Percentiles rank a stretch among this genome's conserved stretches.
These are phyloP conservation scores for Cydia fagiglandana DNA, from an alignment of 1,140 invertebrate species.

Conservation along the genomic window DNA sequence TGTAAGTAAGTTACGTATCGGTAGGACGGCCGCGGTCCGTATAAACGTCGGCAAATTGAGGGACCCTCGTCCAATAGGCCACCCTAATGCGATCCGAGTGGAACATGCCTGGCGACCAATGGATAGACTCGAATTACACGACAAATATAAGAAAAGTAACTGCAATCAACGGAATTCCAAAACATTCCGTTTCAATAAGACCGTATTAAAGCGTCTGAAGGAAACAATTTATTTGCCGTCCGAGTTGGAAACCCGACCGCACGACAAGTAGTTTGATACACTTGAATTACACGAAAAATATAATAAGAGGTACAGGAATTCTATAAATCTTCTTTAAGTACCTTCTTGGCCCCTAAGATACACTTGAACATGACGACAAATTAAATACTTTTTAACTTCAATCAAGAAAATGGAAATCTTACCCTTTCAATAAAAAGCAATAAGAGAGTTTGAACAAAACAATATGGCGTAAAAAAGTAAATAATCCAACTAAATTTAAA, in stretches of 20 bases:
- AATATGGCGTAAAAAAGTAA: conserved; percentile 11
- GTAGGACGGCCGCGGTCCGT: conserved; percentile 40
- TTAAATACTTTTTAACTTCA: not conserved
- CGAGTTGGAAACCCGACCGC: conserved; percentile 36
- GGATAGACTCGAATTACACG: conserved; percentile 26
- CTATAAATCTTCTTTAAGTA: no score
- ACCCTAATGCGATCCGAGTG: conserved; percentile 48
- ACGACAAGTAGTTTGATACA: not conserved
- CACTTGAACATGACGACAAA: not conserved
- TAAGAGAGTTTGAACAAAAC: not conserved
- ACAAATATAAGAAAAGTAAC: not conserved
- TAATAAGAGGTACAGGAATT: not conserved
- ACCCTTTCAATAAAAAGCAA: not conserved
- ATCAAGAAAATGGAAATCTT: not conserved
- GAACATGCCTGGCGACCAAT: conserved; percentile 44
- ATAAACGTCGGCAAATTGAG: conserved; percentile 59
- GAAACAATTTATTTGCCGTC: conserved; percentile 44
- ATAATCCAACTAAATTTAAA: conserved; percentile 8
- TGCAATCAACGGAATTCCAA: not conserved
- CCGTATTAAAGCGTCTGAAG: not conserved
- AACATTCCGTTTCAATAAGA: not conserved
- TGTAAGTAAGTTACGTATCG: conserved; percentile 56
- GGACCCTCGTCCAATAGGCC: conserved; percentile 48
- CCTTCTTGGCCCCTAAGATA: not conserved
- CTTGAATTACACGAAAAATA: conserved; percentile 14